Base-by-base conservation (phyloP, 2,113 vertebrate genomes). In the Falcunculus frontatus region DNA sequence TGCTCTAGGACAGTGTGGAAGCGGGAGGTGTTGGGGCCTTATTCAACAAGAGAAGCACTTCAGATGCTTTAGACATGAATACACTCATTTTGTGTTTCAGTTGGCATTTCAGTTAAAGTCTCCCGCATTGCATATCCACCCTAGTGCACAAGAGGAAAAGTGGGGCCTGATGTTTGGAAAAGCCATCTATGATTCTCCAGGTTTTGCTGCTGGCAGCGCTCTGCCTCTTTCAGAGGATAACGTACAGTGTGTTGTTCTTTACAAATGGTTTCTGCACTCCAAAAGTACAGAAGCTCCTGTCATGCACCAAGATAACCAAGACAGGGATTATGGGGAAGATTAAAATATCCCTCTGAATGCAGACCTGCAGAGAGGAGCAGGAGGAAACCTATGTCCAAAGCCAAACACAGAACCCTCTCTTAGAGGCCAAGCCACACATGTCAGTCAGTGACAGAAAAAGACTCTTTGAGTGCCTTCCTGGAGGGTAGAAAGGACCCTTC, bases 171-270 rank as follows among this genome's bases (percentile, higher is more conserved):
- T 20, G 11, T 47, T 33, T 70, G 60, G 41, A 82, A 83, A 92
- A 75, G 39, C 27, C 47, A 72, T 8, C 12, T 22, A 9, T 37
- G 29, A 63, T n/a, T 62, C 27, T 82, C 65, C 70, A 94, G 59
- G 8, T 44, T 60, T 70, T 60, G 39, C 30, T 33, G 8, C 21
- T 84, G 35, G 52, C 47, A 65, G 15, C 32, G 42, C 44, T 57
- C 56, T 87, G 37, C 53, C 37, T 53, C 4, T 68, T 79, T 64
- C 49, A 69, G 70, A 82, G 18, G 33, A 59, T 1, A 1, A 64
- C 0, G 0, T 8, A 8, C 10, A 68, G 18, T 3, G 6, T 47
- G 13, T 26, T 63, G 18, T 13, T 75, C 75, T 80, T 83, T 60
- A 63, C n/a, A 68, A 64, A 76, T 9, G 8, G n/a, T 56, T 93